A percentile compares a stretch with the other conserved stretches of the same genome.
Conservation (phyloP, 2,888 invertebrate species). For the Cephus pulcher region DNA sequence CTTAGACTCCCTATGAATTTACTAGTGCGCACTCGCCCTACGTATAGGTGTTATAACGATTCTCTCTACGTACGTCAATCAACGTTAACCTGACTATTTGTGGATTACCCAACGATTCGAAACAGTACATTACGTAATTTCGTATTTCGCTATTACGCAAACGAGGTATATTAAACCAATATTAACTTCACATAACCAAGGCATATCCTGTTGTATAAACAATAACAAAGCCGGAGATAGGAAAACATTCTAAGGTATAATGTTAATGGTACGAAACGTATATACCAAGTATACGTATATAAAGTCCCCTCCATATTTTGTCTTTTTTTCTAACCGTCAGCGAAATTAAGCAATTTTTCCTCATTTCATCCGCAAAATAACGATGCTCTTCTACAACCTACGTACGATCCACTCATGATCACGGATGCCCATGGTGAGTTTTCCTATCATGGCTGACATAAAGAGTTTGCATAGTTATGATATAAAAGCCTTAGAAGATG, state of each 20-base stretch:
- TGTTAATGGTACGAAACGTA: not conserved
- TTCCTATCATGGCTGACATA: not conserved
- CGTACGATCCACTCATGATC: not conserved
- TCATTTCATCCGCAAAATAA: not conserved
- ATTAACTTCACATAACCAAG: not conserved
- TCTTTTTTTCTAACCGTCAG: not conserved
- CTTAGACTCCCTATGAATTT: not conserved
- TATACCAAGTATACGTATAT: not conserved
- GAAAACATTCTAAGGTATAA: not conserved
- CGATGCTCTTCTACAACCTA: not conserved
- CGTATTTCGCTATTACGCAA: too few relatives aligned
- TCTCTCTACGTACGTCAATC: not conserved
- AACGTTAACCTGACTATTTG: not conserved
- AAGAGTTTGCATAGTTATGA: not conserved
- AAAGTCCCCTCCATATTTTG: too few relatives aligned
- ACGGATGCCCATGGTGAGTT: not conserved
- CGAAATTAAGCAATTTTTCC: not conserved
- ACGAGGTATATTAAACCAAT: not conserved
- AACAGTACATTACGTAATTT: not conserved
- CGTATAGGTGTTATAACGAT: not conserved
- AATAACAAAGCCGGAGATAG: not conserved
- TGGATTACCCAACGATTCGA: not conserved
- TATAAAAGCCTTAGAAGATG: not conserved
- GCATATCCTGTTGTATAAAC: not conserved
- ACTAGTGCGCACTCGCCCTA: not conserved